A percentile compares a stretch with the other conserved stretches of the same genome.
Evolutionary conservation across 2,888 invertebrate genomes (phyloP).

Genomic region (Aspidapion aeneum): DNA sequence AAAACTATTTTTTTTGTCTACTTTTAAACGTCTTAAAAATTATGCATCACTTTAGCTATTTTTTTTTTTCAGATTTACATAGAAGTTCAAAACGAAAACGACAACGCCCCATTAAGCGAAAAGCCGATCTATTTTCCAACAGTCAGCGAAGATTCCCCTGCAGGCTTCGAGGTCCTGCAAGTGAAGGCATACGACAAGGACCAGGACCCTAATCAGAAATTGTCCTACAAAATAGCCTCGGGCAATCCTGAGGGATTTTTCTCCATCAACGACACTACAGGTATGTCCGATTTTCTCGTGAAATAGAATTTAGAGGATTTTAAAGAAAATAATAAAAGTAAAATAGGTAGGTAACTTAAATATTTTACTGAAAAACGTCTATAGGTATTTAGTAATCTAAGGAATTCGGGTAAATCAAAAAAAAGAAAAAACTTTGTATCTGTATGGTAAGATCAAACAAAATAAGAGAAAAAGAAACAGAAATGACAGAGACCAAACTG

Average conservation of each 20-base stretch:
- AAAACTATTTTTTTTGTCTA: no score
- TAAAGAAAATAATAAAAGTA: no score
- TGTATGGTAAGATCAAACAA: no score
- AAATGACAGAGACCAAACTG: no score
- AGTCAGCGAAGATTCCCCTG: slow-evolving; percentile 75
- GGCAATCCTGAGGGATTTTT: slow-evolving; percentile 93
- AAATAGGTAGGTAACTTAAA: no score
- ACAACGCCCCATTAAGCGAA: slow-evolving; percentile 88
- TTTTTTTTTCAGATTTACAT: slow-evolving; percentile 64
- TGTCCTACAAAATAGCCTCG: slow-evolving; percentile 80
- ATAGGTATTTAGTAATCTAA: no score
- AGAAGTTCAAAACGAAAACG: slow-evolving; percentile 88
- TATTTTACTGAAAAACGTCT: no score
- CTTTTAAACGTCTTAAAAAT: no score
- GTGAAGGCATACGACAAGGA: slow-evolving; percentile 80
- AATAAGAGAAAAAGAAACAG: no score
- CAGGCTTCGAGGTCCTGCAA: slow-evolving; percentile 68
- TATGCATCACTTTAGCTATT: no score
- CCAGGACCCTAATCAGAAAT: slow-evolving; percentile 60
- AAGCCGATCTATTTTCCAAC: slow-evolving; percentile 81
- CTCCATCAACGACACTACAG: slow-evolving; percentile 77
- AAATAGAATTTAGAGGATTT: neutral
- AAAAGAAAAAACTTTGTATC: no score
- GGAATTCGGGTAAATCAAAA: no score
- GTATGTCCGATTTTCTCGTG: slow-evolving; percentile 53